A percentile compares a stretch with the other conserved stretches of the same genome.
phyloP scores from a whole-genome alignment of 2,797 vertebrate genomes.

The Falco naumanni region DNA sequence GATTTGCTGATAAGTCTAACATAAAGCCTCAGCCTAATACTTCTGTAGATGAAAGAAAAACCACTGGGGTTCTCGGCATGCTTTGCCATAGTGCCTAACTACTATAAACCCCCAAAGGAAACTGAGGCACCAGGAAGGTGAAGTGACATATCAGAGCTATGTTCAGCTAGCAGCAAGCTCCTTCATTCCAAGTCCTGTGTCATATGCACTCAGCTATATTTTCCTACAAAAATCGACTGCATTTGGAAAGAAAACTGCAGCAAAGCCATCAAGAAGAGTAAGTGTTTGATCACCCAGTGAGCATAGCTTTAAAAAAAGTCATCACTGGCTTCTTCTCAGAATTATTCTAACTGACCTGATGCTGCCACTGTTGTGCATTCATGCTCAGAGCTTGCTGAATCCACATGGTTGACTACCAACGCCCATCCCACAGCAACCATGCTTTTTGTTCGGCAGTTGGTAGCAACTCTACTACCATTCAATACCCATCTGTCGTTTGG shows the following conservation, averaged over 20 bases:
- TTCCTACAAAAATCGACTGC: not conserved
- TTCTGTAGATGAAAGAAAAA: not conserved
- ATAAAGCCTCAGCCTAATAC: not conserved
- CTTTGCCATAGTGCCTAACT: not conserved
- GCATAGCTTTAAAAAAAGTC: not conserved
- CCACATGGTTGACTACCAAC: not conserved
- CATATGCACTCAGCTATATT: not conserved
- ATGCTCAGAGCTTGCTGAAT: not conserved
- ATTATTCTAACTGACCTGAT: not conserved
- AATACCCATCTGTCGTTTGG: not conserved
- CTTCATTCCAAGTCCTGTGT: not conserved
- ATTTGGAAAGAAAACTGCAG: not conserved
- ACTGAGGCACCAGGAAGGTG: not conserved
- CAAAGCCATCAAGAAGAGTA: not conserved
- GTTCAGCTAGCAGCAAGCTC: not conserved
- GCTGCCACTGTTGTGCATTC: not conserved
- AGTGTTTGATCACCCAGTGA: not conserved
- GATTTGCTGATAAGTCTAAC: not conserved
- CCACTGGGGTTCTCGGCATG: not conserved
- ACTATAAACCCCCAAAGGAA: not conserved
- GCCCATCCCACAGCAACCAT: not conserved
- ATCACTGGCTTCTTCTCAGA: not conserved
- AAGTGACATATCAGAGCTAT: not conserved
- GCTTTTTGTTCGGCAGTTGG: not conserved
- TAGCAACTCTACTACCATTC: not conserved